Conservation (phyloP, 2,797 vertebrate species). For the Gymnothorax javanicus region DNA sequence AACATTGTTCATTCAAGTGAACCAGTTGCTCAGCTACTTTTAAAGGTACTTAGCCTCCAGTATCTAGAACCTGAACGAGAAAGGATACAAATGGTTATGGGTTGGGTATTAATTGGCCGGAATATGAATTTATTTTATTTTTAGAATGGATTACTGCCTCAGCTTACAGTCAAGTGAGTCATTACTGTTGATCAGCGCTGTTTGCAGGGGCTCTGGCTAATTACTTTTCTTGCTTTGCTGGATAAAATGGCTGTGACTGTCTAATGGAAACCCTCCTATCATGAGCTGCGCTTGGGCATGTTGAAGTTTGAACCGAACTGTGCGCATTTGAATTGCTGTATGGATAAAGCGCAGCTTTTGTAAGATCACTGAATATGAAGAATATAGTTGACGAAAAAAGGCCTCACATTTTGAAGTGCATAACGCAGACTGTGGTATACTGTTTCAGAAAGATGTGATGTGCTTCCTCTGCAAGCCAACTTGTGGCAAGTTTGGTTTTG, state of each 20-base stretch:
- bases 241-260: slow-evolving; percentile 49
- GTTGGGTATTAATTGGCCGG: neutral
- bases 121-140: neutral
- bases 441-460: neutral
- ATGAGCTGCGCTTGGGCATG: neutral
- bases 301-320: neutral
- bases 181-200: neutral
- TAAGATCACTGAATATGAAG: neutral
- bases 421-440: neutral
- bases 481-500: neutral
- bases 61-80: neutral
- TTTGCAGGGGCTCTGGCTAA: neutral
- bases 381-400: neutral
- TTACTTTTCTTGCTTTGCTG: neutral
- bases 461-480: neutral
- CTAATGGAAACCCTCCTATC: slow-evolving; percentile 46
- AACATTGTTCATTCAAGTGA: slow-evolving; percentile 4
- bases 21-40: neutral
- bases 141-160: neutral
- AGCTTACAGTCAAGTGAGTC: neutral
- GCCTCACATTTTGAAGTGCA: neutral
- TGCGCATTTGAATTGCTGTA: neutral
- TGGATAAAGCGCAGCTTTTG: neutral
- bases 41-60: neutral
- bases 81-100: neutral